Evolutionary conservation across 2,113 vertebrate genomes (phyloP).

Genomic region (Syngnathus typhle): DNA sequence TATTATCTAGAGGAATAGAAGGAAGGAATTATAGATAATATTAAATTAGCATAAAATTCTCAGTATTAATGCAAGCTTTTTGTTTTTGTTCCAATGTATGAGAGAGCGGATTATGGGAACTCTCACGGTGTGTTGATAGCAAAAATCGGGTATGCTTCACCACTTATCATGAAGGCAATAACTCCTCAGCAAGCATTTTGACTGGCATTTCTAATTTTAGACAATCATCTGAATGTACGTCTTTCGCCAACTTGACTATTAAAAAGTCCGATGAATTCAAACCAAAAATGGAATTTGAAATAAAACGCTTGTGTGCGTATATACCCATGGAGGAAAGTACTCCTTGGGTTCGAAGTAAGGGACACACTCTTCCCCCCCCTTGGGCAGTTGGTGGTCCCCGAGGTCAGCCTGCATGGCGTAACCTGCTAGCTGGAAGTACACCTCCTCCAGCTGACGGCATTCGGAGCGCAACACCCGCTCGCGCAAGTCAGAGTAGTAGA

Average conservation of each 20-base stretch:
- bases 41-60: too few species aligned
- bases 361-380: conserved; percentile 43
- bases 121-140: background rate
- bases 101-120: background rate
- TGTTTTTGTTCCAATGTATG: background rate
- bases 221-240: background rate
- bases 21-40: too few species aligned
- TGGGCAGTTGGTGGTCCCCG: conserved; percentile 68
- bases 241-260: background rate
- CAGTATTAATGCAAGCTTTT: too few species aligned
- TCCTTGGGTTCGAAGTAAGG: conserved; percentile 82
- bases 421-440: conserved; percentile 85
- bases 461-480: conserved; percentile 81
- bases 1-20: conserved; percentile 69
- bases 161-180: background rate
- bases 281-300: background rate
- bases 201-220: background rate
- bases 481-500: conserved; percentile 82
- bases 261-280: background rate
- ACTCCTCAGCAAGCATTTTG: background rate
- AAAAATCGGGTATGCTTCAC: background rate
- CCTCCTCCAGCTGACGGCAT: conserved; percentile 82
- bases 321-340: conserved; percentile 88
- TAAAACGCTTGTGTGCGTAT: conserved; percentile 22
- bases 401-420: conserved; percentile 83